Evolutionary conservation across 2,888 invertebrate species (phyloP), one percentile per base, ranked within the genome.

Genomic region (Heliconius charithonia): DNA sequence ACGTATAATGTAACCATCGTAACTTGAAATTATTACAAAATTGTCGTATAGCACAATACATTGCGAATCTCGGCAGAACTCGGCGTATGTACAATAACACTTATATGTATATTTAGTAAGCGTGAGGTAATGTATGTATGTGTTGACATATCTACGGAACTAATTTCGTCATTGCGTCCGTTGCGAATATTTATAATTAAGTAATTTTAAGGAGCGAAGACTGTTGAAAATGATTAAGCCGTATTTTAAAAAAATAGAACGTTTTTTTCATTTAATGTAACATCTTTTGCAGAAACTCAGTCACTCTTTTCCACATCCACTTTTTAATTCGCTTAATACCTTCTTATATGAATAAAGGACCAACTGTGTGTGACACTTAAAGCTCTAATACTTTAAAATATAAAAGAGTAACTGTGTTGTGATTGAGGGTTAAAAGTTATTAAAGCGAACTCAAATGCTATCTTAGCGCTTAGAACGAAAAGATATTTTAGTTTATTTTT

Each of bases 91-190:
- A 82, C 75, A 81, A 82, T 85, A 87, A 83, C 89, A 91, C 90
- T 91, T 91, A 91, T 90, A 92, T 88, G 89, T 91, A 91, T 90
- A 91, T 92, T 91, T 91, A 89, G 88, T 86, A 90, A 90, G 87
- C 87, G 87, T 93, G 91, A 91, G 87, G 92, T 91, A 93, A 93
- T 82, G 85, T 51, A 45, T 45, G 41, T 85, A 83, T 85, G 85
- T 93, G 94, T 93, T 92, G 93, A 92, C 94, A 93, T 91, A 89
- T 91, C 91, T 88, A 87, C 91, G 93, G 93, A 93, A 93, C 92
- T 89, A 87, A 86, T 93, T 88, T 87, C 87, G 87, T 86, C 89
- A 91, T 87, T 25, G 82, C 76, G 37, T 37, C 37, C 82, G 85
- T 87, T 84, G 90, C 90, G 83, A 91, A 90, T 90, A 90, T 89